Evolutionary conservation across 2,888 invertebrate genomes (phyloP).

Genomic region (Stomorhina lunata): DNA sequence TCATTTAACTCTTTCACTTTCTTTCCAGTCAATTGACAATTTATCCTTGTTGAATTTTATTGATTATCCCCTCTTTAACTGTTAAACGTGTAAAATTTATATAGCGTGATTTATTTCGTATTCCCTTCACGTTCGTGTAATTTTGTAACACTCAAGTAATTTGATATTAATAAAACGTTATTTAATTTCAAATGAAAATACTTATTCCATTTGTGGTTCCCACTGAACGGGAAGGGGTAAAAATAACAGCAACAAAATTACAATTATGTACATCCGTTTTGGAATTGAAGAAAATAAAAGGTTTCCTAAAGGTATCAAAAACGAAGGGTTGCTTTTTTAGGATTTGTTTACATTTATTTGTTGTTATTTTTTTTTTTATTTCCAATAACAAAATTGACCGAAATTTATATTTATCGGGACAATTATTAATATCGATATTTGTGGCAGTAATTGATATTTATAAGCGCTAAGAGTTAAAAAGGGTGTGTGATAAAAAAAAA

Average conservation of each 20-base stretch:
- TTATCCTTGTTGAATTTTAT: constrained; percentile 40
- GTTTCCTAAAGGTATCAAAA: too few relatives aligned
- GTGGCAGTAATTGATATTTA: constrained; percentile 60
- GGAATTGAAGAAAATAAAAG: constrained; percentile 28
- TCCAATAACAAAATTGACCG: constrained; percentile 45
- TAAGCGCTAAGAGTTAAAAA: constrained; percentile 43
- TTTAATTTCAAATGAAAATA: constrained; percentile 17
- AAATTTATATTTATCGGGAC: constrained; percentile 52
- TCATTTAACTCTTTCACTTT: not conserved
- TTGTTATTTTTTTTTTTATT: constrained; percentile 7
- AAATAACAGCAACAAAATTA: constrained; percentile 26
- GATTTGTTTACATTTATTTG: constrained; percentile 7
- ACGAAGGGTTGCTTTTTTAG: constrained; percentile 28
- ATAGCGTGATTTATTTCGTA: constrained; percentile 46
- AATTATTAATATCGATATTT: constrained; percentile 59
- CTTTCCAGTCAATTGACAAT: not conserved
- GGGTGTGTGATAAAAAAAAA: constrained; percentile 40
- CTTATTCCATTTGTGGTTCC: not conserved
- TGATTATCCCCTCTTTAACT: constrained; percentile 39
- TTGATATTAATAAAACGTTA: constrained; percentile 59
- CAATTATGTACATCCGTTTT: constrained; percentile 61
- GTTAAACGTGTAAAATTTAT: constrained; percentile 38
- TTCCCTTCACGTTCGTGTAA: constrained; percentile 10
- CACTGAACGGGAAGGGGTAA: constrained; percentile 32
- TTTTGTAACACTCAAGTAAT: constrained; percentile 43